These are phyloP conservation scores for Nomada goodeniana DNA, from an alignment of 2,888 invertebrate species.

Conservation along the genomic window DNA sequence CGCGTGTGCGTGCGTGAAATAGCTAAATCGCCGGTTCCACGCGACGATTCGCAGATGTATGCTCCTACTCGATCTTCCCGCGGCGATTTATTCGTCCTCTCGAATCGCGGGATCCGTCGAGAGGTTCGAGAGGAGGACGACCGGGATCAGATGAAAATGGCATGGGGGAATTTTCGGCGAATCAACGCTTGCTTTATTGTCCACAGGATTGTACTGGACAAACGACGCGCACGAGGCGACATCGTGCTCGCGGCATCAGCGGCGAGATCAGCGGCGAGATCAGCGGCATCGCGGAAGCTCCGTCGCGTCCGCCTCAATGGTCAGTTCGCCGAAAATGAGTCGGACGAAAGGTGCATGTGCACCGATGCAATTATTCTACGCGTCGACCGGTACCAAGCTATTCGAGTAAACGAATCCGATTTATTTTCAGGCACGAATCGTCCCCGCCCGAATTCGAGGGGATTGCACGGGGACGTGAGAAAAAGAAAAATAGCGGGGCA, in stretches of 20 bases:
- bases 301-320: background rate
- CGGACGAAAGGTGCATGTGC: background rate
- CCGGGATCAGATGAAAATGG: too few relatives aligned
- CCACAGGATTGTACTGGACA: slow-evolving; percentile 19
- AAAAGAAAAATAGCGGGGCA: background rate
- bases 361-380: background rate
- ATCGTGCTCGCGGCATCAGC: slow-evolving; percentile 24
- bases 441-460: too few relatives aligned
- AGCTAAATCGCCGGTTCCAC: slow-evolving; percentile 46
- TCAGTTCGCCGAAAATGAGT: background rate
- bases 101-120: slow-evolving; percentile 25
- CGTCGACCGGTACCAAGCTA: too few relatives aligned
- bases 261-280: slow-evolving; percentile 36
- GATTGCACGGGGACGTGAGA: background rate
- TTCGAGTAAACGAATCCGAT: background rate
- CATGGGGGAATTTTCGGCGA: background rate
- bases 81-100: slow-evolving; percentile 47
- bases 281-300: background rate
- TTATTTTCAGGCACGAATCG: background rate
- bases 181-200: slow-evolving; percentile 32
- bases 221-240: slow-evolving; percentile 27
- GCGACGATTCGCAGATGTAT: slow-evolving; percentile 52
- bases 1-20: slow-evolving; percentile 49
- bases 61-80: slow-evolving; percentile 54
- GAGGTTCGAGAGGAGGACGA: background rate